Evolutionary conservation across 1,140 invertebrate genomes (phyloP).

Genomic region (Plectrocnemia conspersa): DNA sequence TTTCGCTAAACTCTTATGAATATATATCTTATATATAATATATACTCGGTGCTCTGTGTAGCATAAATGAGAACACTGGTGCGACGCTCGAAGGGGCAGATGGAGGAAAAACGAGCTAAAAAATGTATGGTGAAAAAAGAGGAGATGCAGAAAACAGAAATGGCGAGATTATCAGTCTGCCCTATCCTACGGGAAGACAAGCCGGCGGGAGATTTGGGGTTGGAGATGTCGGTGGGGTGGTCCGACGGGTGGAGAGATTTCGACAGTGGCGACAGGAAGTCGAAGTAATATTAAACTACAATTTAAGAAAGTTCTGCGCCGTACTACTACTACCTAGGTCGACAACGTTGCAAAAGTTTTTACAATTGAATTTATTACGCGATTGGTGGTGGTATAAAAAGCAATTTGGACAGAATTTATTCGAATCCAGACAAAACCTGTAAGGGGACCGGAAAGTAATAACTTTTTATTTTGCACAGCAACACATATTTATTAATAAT

Average conservation of each 20-base stretch:
- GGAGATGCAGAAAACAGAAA: conserved; percentile 32
- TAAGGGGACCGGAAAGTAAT: too few species aligned
- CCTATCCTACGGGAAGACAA: background rate
- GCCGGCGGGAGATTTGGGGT: background rate
- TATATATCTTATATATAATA: too few species aligned
- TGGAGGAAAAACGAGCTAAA: conserved; percentile 33
- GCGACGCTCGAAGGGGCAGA: conserved; percentile 11
- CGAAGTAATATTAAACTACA: conserved; percentile 14
- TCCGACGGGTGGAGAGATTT: background rate
- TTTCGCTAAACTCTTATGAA: background rate
- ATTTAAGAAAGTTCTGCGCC: conserved; percentile 17
- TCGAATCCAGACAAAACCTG: too few species aligned
- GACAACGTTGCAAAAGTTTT: too few species aligned
- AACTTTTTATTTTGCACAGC: too few species aligned
- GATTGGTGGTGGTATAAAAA: too few species aligned
- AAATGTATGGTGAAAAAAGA: background rate
- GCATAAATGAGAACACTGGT: conserved; percentile 13
- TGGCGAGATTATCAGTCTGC: conserved; percentile 30
- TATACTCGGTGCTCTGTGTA: background rate
- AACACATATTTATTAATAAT: too few species aligned
- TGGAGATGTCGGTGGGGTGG: background rate
- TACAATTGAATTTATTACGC: too few species aligned
- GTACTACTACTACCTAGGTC: too few species aligned
- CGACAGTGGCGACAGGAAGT: conserved; percentile 24
- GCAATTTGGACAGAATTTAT: too few species aligned